Evolutionary conservation across 2,113 vertebrate genomes (phyloP), one percentile per base, ranked within the genome.

Genomic region (Pachycephala philippinensis): DNA sequence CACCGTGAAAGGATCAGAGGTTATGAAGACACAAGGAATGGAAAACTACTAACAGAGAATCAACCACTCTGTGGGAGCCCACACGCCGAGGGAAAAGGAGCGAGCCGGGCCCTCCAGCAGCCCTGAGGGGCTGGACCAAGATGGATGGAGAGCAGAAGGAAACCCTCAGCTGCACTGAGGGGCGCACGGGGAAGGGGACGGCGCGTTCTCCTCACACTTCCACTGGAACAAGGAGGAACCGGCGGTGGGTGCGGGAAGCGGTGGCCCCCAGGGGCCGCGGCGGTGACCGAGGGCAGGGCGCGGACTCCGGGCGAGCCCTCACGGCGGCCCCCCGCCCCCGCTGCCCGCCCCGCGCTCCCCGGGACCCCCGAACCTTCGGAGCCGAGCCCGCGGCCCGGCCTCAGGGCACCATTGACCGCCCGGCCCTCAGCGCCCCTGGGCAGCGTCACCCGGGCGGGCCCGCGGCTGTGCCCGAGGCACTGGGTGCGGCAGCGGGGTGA

Each of bases 1-100:
- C 35, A 5, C 23, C 8, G 24, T 1, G 13, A 64, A 40, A 42
- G 9, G 37, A 20, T 3, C 69, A 39, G 7, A 24, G 35, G 16
- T 5, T 17, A 26, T 0, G 3, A 31, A 39, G 9, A 8, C 31
- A 37, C 15, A 3, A 49, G 5, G 7, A 19, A 3, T 0, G 12
- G 6, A 21, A 13, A 11, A 40, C 4, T 13, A 30, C 45, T 11
- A 47, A 5, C 15, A 4, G 9, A 1, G 13, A 52, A 13, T 10
- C 10, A 30, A 3, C 5, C 15, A 6, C 44, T 22, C 3, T 4
- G 8, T 2, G 20, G 45, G 27, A 33, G 30, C 52, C 5, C 1
- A 3, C 3, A 1, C 0, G 8, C 21, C 15, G 6, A 35, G 15
- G 11, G 7, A 8, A 5, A 2, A 16, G 14, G 17, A 11, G 5